These are phyloP conservation scores for Berghia stephanieae DNA, from an alignment of 1,140 invertebrate species.

Conservation along the genomic window DNA sequence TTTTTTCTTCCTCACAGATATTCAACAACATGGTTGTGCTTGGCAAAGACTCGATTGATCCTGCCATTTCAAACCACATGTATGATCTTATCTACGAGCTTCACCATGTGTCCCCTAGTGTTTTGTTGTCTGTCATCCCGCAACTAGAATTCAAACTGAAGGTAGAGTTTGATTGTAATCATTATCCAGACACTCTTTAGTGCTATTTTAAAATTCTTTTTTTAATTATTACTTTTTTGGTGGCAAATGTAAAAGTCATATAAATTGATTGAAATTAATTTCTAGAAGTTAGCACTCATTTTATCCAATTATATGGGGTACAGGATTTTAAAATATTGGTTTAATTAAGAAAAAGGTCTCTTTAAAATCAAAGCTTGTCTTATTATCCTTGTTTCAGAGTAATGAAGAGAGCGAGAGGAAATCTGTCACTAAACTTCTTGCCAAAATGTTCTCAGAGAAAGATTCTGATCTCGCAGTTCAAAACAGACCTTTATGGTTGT, in stretches of 20 bases:
- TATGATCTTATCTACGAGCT: slow-evolving; percentile 97
- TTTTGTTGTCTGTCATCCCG: slow-evolving; percentile 88
- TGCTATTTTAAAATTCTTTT: not conserved
- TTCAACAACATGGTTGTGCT: slow-evolving; percentile 94
- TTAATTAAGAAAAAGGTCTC: not conserved
- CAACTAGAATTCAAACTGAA: slow-evolving; percentile 85
- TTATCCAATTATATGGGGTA: no score
- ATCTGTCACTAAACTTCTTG: slow-evolving; percentile 87
- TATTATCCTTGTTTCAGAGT: slow-evolving; percentile 70
- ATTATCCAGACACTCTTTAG: not conserved
- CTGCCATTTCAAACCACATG: slow-evolving; percentile 69
- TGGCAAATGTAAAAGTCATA: no score
- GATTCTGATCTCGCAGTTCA: slow-evolving; percentile 88
- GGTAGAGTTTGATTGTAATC: slow-evolving; percentile 40
- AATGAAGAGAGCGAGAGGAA: slow-evolving; percentile 86
- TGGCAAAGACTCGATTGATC: slow-evolving; percentile 74
- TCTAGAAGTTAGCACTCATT: no score
- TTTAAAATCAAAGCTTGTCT: not conserved
- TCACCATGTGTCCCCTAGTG: slow-evolving; percentile 90
- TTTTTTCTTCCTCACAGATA: slow-evolving; percentile 75
- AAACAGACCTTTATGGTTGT: slow-evolving; percentile 85
- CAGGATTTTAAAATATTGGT: not conserved
- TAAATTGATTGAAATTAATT: no score
- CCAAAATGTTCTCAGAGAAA: slow-evolving; percentile 96
- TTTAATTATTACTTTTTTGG: no score